Conservation (phyloP, 2,797 vertebrate genomes). For the Synanceia verrucosa region DNA sequence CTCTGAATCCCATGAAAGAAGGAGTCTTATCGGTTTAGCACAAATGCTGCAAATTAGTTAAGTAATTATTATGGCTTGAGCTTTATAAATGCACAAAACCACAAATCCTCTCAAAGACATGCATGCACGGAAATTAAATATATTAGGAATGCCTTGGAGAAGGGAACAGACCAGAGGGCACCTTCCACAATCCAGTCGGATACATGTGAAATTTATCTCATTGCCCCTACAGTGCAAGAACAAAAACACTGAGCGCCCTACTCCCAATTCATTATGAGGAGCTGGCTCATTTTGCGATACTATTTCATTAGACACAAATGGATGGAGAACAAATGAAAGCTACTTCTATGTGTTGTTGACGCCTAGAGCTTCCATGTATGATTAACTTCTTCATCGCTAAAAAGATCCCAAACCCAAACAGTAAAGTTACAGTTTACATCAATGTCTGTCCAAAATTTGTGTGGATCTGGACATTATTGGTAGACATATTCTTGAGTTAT, state of each 20-base stretch:
- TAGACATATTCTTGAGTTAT: background rate
- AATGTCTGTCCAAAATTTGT: background rate
- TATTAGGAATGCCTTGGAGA: slow-evolving; percentile 41
- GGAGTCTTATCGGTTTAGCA: slow-evolving; percentile 71
- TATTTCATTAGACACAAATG: slow-evolving; percentile 53
- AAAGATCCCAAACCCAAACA: slow-evolving; percentile 9
- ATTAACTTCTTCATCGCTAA: slow-evolving; percentile 33
- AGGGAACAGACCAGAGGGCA: slow-evolving; percentile 58
- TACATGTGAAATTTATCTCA: slow-evolving; percentile 52
- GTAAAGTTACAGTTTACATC: no score
- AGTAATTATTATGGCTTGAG: slow-evolving; percentile 73
- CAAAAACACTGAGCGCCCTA: slow-evolving; percentile 18
- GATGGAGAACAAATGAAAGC: slow-evolving; percentile 42
- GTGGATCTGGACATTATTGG: background rate
- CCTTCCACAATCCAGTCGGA: slow-evolving; percentile 35
- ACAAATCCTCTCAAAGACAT: slow-evolving; percentile 64
- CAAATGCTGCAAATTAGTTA: slow-evolving; percentile 75
- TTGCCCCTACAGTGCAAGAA: slow-evolving; percentile 18
- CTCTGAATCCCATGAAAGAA: slow-evolving; percentile 70
- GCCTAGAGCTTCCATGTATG: slow-evolving; percentile 48
- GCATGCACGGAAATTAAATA: slow-evolving; percentile 59
- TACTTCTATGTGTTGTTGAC: slow-evolving; percentile 43
- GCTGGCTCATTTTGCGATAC: slow-evolving; percentile 28
- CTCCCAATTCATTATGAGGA: slow-evolving; percentile 30
- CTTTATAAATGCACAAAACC: slow-evolving; percentile 61